Evolutionary conservation across 2,888 invertebrate species (phyloP).

Genomic region (Drosophila formosana): DNA sequence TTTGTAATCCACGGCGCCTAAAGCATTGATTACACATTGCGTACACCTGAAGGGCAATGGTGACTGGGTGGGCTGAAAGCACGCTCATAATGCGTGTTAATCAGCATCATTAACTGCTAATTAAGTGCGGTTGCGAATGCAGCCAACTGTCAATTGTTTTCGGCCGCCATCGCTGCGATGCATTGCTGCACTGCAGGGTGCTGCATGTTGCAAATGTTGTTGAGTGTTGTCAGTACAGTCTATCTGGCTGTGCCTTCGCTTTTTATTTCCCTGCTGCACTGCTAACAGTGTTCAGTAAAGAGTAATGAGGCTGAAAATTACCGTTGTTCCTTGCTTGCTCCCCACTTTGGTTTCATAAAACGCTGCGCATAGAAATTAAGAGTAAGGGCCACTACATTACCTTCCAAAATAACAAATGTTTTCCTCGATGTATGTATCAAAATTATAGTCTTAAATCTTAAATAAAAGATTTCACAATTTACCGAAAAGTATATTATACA

Average conservation of each 20-base stretch:
- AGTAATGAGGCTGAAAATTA: conserved; percentile 73
- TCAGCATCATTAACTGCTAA: conserved; percentile 82
- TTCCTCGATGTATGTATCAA: too few species aligned
- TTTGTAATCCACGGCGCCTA: conserved; percentile 77
- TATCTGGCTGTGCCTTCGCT: not conserved
- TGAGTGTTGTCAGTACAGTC: not conserved
- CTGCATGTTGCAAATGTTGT: not conserved
- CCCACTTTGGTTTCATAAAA: conserved; percentile 45
- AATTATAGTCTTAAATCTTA: too few species aligned
- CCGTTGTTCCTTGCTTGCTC: not conserved
- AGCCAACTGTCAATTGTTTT: conserved; percentile 79
- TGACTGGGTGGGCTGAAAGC: conserved; percentile 8
- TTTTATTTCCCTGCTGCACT: conserved; percentile 24
- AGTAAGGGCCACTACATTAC: too few species aligned
- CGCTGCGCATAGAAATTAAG: conserved; percentile 10
- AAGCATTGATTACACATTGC: conserved; percentile 75
- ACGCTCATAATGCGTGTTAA: conserved; percentile 78
- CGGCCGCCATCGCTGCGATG: conserved; percentile 30
- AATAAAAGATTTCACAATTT: too few species aligned
- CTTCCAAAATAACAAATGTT: too few species aligned
- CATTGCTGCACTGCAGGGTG: conserved; percentile 19
- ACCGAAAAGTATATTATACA: too few species aligned
- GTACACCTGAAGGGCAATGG: conserved; percentile 42
- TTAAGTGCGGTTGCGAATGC: conserved; percentile 81
- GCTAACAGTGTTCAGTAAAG: conserved; percentile 6